Percentiles rank a stretch among this genome's conserved stretches.
Evolutionary conservation across 2,797 vertebrate genomes (phyloP).

Genomic region (Danio albolineatus): DNA sequence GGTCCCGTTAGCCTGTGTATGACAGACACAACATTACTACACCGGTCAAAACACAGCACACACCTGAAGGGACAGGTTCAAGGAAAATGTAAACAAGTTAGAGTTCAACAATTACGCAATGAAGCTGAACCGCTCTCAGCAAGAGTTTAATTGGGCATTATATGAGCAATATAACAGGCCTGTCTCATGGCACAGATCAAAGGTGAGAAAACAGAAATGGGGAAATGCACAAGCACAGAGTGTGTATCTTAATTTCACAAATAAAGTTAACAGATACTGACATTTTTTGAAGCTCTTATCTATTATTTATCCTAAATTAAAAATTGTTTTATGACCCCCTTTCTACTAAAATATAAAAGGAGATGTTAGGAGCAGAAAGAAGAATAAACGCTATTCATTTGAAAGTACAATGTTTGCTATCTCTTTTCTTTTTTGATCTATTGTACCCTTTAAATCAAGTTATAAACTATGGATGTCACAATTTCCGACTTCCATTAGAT

Average conservation of each 20-base stretch:
- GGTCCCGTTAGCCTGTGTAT: slow-evolving; percentile 86
- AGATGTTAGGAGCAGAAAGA: background rate
- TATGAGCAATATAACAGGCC: background rate
- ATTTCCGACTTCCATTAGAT: background rate
- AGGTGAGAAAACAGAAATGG: too few species aligned
- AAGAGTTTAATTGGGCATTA: background rate
- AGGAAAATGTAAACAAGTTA: slow-evolving; percentile 23
- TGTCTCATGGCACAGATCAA: background rate
- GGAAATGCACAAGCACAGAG: background rate
- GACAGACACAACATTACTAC: slow-evolving; percentile 20
- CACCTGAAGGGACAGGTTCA: background rate
- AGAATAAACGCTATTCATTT: too few species aligned
- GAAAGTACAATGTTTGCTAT: background rate
- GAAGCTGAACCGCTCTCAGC: slow-evolving; percentile 5
- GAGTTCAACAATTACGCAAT: slow-evolving; percentile 10
- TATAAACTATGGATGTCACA: background rate
- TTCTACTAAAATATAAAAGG: background rate
- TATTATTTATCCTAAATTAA: background rate
- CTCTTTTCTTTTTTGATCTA: background rate
- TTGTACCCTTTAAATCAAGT: background rate
- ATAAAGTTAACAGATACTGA: background rate
- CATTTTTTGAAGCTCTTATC: background rate
- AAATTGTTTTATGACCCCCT: too few species aligned
- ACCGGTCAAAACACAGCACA: slow-evolving; percentile 11
- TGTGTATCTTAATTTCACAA: background rate